Base-by-base conservation (phyloP, 1,140 invertebrate genomes). In the Penaeus japonicus region DNA sequence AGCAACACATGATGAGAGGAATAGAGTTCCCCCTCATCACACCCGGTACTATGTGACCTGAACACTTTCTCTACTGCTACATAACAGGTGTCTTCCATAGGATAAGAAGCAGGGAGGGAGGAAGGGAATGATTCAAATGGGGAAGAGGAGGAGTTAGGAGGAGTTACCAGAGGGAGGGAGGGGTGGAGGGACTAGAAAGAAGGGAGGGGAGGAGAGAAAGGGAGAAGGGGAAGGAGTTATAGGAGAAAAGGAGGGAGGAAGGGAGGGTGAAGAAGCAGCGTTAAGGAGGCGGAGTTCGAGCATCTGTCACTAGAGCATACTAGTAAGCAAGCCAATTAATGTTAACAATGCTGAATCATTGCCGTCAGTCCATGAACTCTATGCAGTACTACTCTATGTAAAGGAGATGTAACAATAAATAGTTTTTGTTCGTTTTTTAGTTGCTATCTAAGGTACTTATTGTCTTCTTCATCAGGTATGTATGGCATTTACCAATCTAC, bases 401-500 rank as follows among this genome's bases (percentile, higher is more conserved):
- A 47, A 47, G 47, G 47, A 47, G 10, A 47, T 39, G 35, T 47
- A 47, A 47, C 47, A 47, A 47, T 47, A 47, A 47, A 47, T 47
- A 77, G 22, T 77, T 27, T 77, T 77, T 77, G 39, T 77, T 32
- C 18, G 22, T 24, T 27, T 47, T 35, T 27, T 70, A 79, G 54
- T 65, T 87, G 81, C 59, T 30, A 70, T 81, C 35, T 59, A 47
- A 47, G 47, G 47, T 77, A 32, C 30, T 84, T 87, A 87, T 87
- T 87, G 85, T 87, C 85, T 53, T 87, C 57, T 87, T 87, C 85
- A 86, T 86, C 55, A 62, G 24, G 35, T 87, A 80, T 78, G 55
- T 81, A 70, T 77, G 79, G 81, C 85, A 62, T 39, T 80, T 53
- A 80, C 54, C 55, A 84, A 35, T 79, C 70, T 75, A 78, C 17